These are phyloP conservation scores for Pristionchus arcanus DNA, from an alignment of 2,888 invertebrate species.

Conservation along the genomic window DNA sequence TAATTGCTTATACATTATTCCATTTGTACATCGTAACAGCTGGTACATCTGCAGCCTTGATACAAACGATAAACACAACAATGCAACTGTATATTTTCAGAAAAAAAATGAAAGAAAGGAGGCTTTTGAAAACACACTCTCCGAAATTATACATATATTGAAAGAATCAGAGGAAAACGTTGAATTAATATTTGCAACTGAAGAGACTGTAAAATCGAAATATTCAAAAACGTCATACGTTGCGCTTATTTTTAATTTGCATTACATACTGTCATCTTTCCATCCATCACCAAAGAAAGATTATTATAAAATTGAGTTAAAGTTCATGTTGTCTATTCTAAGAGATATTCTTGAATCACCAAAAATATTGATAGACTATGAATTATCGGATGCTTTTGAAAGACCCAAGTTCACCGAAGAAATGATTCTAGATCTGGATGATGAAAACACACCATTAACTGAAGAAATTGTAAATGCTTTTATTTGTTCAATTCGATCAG, in stretches of 20 bases:
- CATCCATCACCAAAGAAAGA: not conserved
- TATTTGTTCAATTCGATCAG: not conserved
- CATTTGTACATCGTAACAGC: not conserved
- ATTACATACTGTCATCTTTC: not conserved
- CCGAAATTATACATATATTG: not conserved
- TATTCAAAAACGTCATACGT: not conserved
- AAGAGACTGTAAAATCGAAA: not conserved
- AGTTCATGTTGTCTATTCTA: not conserved
- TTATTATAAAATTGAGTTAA: not conserved
- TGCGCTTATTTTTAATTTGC: not conserved
- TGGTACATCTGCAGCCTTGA: not conserved
- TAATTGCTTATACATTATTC: not conserved
- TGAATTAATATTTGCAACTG: not conserved
- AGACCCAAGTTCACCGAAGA: not conserved
- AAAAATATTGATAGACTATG: not conserved
- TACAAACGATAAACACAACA: not conserved
- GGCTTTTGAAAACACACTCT: not conserved
- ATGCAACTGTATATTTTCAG: not conserved
- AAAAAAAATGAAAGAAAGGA: not conserved
- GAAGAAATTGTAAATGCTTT: not conserved
- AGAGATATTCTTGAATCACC: not conserved
- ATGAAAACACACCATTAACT: not conserved
- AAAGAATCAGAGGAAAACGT: not conserved
- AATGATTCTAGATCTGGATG: not conserved
- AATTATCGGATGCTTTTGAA: not conserved